Percentiles rank a stretch among this genome's conserved stretches.
Conservation (phyloP, 2,113 vertebrate species). For the Trochalopteron elliotii region DNA sequence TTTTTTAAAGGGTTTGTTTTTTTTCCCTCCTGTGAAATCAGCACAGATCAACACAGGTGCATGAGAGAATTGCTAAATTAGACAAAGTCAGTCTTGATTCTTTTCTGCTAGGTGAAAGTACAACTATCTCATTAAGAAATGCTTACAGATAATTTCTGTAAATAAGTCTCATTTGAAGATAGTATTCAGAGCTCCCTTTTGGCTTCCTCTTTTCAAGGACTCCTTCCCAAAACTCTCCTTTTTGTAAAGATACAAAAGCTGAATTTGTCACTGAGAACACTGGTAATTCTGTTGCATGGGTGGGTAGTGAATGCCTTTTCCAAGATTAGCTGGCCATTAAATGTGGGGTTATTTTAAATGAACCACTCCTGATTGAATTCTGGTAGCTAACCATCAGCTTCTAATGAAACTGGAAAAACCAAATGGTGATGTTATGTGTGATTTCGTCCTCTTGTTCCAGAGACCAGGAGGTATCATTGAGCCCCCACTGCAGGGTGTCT, state of each 20-base stretch:
- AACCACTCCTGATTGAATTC: fast-evolving
- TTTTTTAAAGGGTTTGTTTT: neutral
- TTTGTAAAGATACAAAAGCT: neutral
- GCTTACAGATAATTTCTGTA: neutral
- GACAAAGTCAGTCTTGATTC: neutral
- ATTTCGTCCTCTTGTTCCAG: neutral
- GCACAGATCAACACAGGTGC: neutral
- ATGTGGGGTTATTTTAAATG: neutral
- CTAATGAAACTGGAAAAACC: neutral
- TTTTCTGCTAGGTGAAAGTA: neutral
- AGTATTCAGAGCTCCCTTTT: neutral
- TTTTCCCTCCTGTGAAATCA: neutral
- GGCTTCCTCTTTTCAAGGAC: neutral
- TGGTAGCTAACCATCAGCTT: neutral
- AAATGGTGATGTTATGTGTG: neutral
- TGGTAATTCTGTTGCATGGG: neutral
- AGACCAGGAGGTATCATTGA: neutral
- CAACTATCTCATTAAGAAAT: neutral
- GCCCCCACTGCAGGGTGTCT: neutral
- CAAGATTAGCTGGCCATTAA: neutral
- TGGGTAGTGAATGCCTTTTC: neutral
- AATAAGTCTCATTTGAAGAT: neutral
- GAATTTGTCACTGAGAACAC: neutral
- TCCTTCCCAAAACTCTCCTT: neutral
- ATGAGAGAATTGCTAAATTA: neutral